These are phyloP conservation scores for Cryptocephalus moraei DNA, from an alignment of 2,888 invertebrate genomes.

Conservation along the genomic window DNA sequence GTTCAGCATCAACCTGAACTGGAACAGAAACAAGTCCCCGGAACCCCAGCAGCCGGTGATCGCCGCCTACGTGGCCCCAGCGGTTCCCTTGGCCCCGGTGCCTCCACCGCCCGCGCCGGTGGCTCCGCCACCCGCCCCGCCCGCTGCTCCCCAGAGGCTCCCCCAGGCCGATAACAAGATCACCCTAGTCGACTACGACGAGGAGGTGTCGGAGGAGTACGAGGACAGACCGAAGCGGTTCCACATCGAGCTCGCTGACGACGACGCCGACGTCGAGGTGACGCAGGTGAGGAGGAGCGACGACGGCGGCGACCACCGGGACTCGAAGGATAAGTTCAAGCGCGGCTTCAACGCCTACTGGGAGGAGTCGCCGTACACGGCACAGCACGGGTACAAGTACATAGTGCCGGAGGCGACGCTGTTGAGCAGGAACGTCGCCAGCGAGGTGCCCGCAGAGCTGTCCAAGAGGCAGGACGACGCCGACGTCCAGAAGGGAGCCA, in stretches of 20 bases:
- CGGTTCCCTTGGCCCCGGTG: conserved; percentile 9
- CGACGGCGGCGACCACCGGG: conserved; percentile 9
- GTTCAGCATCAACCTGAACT: conserved; percentile 34
- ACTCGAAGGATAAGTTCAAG: conserved; percentile 19
- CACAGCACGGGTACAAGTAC: conserved; percentile 26
- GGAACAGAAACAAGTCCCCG: conserved; percentile 29
- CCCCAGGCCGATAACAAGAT: conserved; percentile 6
- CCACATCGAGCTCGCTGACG: conserved; percentile 24
- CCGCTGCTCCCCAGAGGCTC: conserved; percentile 10
- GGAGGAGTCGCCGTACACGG: conserved; percentile 20
- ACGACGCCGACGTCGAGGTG: conserved; percentile 14
- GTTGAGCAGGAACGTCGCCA: conserved; percentile 11
- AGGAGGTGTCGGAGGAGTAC: conserved; percentile 9
- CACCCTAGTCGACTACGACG: conserved; percentile 11
- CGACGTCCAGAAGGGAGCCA: conserved; percentile 14
- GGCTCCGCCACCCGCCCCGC: conserved; percentile 11
- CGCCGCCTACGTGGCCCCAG: conserved; percentile 10
- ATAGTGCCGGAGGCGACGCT: conserved; percentile 16
- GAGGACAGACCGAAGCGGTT: conserved; percentile 15
- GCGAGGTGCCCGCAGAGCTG: conserved; percentile 8
- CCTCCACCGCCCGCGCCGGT: conserved; percentile 9
- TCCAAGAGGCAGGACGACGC: conserved; percentile 19
- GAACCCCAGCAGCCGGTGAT: conserved; percentile 13
- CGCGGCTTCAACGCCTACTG: conserved; percentile 22
- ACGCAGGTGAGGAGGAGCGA: conserved; percentile 14